These are phyloP conservation scores for Aeoliscus strigatus DNA, from an alignment of 2,797 vertebrate species.

Conservation along the genomic window DNA sequence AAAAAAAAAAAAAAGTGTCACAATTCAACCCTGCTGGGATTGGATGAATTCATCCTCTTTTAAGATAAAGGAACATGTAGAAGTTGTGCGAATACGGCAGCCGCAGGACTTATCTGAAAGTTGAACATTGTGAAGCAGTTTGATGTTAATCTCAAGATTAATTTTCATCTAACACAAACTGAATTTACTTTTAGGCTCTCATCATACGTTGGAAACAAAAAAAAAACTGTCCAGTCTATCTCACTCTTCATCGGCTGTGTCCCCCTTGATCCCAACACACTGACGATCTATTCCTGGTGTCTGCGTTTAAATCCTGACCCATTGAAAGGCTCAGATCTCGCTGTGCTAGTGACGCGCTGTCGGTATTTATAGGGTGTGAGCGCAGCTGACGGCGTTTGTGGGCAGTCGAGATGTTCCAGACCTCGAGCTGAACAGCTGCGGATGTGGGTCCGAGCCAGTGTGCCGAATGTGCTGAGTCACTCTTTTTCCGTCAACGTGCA, in stretches of 20 bases:
- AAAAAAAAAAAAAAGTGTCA: constrained; percentile 17
- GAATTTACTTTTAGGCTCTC: not conserved
- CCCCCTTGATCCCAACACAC: constrained; percentile 1
- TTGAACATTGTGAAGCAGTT: constrained; percentile 6
- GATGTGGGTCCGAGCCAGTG: constrained; percentile 26
- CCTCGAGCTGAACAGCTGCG: constrained; percentile 44
- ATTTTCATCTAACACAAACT: constrained; percentile 8
- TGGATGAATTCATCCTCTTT: constrained; percentile 26
- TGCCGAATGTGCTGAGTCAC: constrained; percentile 46
- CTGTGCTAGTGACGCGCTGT: constrained; percentile 32
- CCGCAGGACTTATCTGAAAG: not conserved
- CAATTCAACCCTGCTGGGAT: constrained; percentile 18
- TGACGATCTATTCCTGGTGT: constrained; percentile 27
- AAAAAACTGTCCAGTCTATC: too few relatives aligned
- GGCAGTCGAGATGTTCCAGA: constrained; percentile 33
- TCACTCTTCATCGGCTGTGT: constrained; percentile 10
- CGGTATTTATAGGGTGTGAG: constrained; percentile 63
- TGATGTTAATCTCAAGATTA: constrained; percentile 9
- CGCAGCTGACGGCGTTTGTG: constrained; percentile 45
- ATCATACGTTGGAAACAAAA: not conserved
- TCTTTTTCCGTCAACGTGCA: not conserved
- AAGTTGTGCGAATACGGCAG: constrained; percentile 9
- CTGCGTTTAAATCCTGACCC: constrained; percentile 31
- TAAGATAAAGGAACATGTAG: constrained; percentile 14
- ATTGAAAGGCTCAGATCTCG: constrained; percentile 31